phyloP scores from a whole-genome alignment of 2,797 vertebrate species.

The Typhlichthys eigenmanni region DNA sequence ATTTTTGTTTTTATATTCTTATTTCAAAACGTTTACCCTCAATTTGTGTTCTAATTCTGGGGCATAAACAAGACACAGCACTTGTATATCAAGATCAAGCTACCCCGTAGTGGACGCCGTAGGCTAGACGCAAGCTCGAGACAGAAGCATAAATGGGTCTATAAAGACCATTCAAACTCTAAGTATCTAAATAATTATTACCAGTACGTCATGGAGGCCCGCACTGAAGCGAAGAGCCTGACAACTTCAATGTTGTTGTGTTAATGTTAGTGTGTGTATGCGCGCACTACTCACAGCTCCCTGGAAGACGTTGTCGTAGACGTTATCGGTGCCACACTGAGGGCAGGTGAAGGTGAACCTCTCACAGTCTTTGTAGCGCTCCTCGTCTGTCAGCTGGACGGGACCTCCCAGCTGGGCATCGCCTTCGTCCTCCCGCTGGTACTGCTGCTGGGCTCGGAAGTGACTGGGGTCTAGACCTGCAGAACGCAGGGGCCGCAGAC shows the following conservation, averaged over 20 bases:
- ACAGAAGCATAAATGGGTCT: too few relatives aligned
- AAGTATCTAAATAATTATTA: too few relatives aligned
- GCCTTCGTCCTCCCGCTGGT: constrained; percentile 90
- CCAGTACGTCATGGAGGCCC: too few relatives aligned
- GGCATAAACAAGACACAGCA: too few relatives aligned
- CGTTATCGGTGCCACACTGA: constrained; percentile 87
- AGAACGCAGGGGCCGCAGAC: neutral
- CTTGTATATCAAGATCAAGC: too few relatives aligned
- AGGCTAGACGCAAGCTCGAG: too few relatives aligned
- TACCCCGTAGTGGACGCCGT: too few relatives aligned
- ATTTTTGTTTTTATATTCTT: too few relatives aligned
- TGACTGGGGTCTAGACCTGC: constrained; percentile 92
- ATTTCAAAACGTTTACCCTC: too few relatives aligned
- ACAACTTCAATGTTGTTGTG: neutral
- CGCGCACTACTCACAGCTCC: constrained; percentile 82
- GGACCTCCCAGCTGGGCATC: constrained; percentile 85
- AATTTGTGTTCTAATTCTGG: too few relatives aligned
- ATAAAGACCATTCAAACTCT: too few relatives aligned
- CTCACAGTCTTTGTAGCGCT: constrained; percentile 93
- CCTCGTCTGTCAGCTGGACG: constrained; percentile 92
- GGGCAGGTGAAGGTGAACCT: constrained; percentile 90
- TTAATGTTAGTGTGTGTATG: neutral
- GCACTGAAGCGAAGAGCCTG: neutral
- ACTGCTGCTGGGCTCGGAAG: constrained; percentile 87
- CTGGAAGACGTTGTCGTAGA: constrained; percentile 91